Conservation (phyloP, 2,888 invertebrate genomes). For the Agonopterix subpropinquella region DNA sequence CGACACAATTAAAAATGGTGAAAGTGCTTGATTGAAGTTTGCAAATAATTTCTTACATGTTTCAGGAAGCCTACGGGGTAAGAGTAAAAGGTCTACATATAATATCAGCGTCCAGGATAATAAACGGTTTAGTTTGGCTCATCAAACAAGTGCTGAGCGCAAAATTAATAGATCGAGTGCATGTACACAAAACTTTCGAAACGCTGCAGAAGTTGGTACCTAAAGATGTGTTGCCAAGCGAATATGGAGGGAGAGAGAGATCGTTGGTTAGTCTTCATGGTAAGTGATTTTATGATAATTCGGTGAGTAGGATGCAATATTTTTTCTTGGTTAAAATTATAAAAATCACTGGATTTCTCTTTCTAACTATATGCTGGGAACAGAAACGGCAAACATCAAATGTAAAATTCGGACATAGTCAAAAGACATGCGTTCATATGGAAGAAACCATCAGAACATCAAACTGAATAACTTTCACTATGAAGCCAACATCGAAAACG, state of each 20-base stretch:
- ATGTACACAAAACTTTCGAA: constrained; percentile 27
- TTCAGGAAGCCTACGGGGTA: constrained; percentile 49
- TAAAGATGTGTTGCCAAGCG: constrained; percentile 35
- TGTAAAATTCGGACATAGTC: too few relatives aligned
- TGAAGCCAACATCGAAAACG: too few relatives aligned
- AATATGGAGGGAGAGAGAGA: constrained; percentile 43
- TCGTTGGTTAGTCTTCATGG: constrained; percentile 28
- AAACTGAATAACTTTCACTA: too few relatives aligned
- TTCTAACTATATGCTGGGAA: too few relatives aligned
- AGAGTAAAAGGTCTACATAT: constrained; percentile 42
- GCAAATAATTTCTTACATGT: constrained; percentile 3
- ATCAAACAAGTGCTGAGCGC: constrained; percentile 38
- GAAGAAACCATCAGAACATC: too few relatives aligned
- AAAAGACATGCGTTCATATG: too few relatives aligned
- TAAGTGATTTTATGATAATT: constrained; percentile 14
- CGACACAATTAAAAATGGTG: too few relatives aligned
- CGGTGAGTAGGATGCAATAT: background rate
- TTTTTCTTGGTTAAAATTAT: too few relatives aligned
- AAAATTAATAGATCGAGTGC: constrained; percentile 34
- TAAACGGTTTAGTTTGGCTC: constrained; percentile 30
- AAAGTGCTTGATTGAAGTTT: too few relatives aligned
- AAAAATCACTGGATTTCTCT: too few relatives aligned
- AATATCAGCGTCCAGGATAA: constrained; percentile 33
- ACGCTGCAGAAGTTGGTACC: constrained; percentile 27
- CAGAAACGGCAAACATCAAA: too few relatives aligned